Percentiles rank a stretch among this genome's conserved stretches.
phyloP scores from a whole-genome alignment of 2,888 invertebrate genomes.

The Liodrosophila aerea region DNA sequence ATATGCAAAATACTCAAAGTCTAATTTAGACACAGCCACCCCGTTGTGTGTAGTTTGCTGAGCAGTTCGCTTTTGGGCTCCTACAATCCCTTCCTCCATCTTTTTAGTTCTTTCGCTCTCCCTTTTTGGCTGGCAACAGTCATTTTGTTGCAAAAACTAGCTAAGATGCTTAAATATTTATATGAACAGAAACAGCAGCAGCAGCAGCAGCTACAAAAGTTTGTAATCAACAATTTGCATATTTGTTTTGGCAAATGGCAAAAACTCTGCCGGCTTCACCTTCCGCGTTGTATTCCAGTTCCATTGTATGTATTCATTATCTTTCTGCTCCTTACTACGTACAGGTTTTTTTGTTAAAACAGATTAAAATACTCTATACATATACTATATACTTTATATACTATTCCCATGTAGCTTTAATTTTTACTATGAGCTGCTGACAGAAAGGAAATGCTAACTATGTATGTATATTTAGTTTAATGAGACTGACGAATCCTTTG shows the following conservation, averaged over 20 bases:
- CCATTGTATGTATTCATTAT: too few species aligned
- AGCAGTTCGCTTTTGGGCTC: too few species aligned
- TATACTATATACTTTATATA: too few species aligned
- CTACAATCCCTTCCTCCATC: background rate
- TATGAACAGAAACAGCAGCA: constrained; percentile 42
- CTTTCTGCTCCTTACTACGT: too few species aligned
- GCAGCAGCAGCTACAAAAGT: constrained; percentile 52
- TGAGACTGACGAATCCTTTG: too few species aligned
- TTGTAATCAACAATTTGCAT: constrained; percentile 78
- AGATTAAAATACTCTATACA: too few species aligned
- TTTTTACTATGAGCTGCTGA: too few species aligned
- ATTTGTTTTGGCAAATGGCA: constrained; percentile 70
- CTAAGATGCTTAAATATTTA: constrained; percentile 75
- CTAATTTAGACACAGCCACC: constrained; percentile 64
- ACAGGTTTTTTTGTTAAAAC: too few species aligned
- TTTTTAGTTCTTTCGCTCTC: too few species aligned
- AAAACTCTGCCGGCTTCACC: constrained; percentile 65
- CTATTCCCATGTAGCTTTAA: too few species aligned
- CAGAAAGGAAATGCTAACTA: too few species aligned
- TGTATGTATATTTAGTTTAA: too few species aligned
- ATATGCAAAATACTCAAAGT: constrained; percentile 76
- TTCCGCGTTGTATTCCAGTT: constrained; percentile 45
- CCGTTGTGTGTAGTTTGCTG: constrained; percentile 30
- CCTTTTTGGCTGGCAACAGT: constrained; percentile 23
- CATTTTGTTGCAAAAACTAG: constrained; percentile 42